Evolutionary conservation across 1,140 invertebrate species (phyloP).

Genomic region (Drosophila sucinea): DNA sequence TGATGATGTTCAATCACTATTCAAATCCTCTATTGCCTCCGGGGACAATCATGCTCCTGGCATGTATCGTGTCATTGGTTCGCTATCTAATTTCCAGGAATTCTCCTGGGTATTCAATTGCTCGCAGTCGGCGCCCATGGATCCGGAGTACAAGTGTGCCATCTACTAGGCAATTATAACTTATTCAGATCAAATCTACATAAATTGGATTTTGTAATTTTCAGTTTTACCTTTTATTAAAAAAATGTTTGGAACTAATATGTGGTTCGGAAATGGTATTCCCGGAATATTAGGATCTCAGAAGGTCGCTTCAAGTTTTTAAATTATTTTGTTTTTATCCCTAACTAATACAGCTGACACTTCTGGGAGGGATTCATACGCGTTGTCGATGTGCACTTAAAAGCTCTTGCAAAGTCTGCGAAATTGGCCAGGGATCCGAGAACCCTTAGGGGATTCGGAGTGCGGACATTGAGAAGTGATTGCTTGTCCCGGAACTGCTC

Average conservation of each 20-base stretch:
- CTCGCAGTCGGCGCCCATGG: slow-evolving; percentile 56
- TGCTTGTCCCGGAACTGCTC: slow-evolving; percentile 64
- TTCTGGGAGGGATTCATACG: slow-evolving; percentile 86
- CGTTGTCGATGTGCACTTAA: slow-evolving; percentile 71
- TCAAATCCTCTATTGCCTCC: slow-evolving; percentile 78
- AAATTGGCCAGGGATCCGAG: slow-evolving; percentile 66
- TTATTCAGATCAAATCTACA: no score
- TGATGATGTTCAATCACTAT: slow-evolving; percentile 55
- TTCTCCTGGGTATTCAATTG: slow-evolving; percentile 87
- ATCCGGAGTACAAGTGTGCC: slow-evolving; percentile 69
- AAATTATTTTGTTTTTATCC: not conserved
- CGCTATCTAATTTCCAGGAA: slow-evolving; percentile 94
- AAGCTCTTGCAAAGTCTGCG: slow-evolving; percentile 44
- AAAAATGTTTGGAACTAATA: no score
- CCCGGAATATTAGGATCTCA: no score
- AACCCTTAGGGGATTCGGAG: slow-evolving; percentile 59
- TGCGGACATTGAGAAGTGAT: slow-evolving; percentile 63
- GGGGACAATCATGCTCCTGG: slow-evolving; percentile 92
- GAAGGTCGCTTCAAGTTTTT: not conserved
- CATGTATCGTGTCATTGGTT: slow-evolving; percentile 93
- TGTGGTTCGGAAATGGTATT: no score
- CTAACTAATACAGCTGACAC: slow-evolving; percentile 54
- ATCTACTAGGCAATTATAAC: slow-evolving; percentile 45
- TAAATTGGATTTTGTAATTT: no score
- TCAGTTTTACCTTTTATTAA: no score